These are phyloP conservation scores for Campoplex capitator DNA, from an alignment of 2,888 invertebrate genomes.

Conservation along the genomic window DNA sequence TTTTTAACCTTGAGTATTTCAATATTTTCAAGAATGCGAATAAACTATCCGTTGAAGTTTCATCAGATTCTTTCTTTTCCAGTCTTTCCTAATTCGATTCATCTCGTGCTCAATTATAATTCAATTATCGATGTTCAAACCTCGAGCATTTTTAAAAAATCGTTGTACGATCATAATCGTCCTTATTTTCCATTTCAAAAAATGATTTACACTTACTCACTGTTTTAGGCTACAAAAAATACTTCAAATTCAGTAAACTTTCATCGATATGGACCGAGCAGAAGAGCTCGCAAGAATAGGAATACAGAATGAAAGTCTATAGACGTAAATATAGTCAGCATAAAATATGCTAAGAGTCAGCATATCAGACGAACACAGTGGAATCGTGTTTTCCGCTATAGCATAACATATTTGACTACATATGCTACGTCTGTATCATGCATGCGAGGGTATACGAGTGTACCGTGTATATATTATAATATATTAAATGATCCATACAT, in stretches of 20 bases:
- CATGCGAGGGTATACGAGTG: not conserved
- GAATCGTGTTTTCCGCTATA: not conserved
- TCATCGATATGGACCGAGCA: not conserved
- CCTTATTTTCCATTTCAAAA: not conserved
- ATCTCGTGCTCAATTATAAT: not conserved
- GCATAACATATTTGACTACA: not conserved
- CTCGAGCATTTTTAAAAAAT: not conserved
- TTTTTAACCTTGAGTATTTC: not conserved
- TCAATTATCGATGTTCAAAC: not conserved
- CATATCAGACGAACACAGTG: conserved; percentile 3
- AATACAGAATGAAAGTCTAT: conserved; percentile 1
- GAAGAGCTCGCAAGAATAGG: not conserved
- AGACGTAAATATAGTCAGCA: not conserved
- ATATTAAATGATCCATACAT: not conserved
- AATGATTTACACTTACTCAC: not conserved
- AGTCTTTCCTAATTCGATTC: not conserved
- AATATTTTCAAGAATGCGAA: not conserved
- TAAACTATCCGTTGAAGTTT: not conserved
- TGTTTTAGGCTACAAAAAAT: not conserved
- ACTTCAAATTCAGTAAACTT: not conserved
- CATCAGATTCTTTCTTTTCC: not conserved
- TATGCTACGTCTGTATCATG: not conserved
- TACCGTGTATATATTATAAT: conserved; percentile 19
- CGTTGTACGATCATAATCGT: not conserved
- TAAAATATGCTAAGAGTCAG: conserved; percentile 8